A percentile compares a stretch with the other conserved stretches of the same genome.
Evolutionary conservation across 2,888 invertebrate species (phyloP).

Genomic region (Perizoma flavofasciatum): DNA sequence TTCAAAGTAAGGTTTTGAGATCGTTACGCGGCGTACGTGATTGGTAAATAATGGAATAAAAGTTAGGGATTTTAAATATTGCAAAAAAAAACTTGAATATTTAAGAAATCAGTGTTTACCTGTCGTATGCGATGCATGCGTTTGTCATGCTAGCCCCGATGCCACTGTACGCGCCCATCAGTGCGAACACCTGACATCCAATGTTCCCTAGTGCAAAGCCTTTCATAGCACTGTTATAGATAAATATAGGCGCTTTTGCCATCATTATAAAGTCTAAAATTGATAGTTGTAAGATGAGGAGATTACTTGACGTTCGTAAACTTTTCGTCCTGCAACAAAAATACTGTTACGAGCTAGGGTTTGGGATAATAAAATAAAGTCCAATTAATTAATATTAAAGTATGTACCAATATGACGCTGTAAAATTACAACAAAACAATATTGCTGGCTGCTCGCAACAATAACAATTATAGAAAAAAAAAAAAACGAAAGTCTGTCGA

Average conservation of each 20-base stretch:
- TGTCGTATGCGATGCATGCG: slow-evolving; percentile 93
- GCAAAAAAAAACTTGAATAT: no score
- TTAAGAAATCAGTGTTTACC: slow-evolving; percentile 57
- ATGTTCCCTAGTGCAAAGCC: slow-evolving; percentile 89
- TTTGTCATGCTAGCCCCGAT: slow-evolving; percentile 92
- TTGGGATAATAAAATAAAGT: no score
- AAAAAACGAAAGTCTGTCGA: no score
- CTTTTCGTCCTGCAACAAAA: slow-evolving; percentile 85
- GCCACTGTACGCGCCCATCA: slow-evolving; percentile 91
- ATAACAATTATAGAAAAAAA: no score
- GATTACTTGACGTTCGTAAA: slow-evolving; percentile 91
- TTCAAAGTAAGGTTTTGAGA: no score
- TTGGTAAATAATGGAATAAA: no score
- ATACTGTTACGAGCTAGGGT: neutral
- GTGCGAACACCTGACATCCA: slow-evolving; percentile 90
- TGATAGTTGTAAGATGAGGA: slow-evolving; percentile 92
- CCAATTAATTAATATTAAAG: no score
- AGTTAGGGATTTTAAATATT: no score
- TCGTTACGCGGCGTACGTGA: no score
- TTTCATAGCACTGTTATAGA: slow-evolving; percentile 91
- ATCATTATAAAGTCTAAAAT: slow-evolving; percentile 94
- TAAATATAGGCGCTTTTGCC: slow-evolving; percentile 93
- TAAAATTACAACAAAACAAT: no score
- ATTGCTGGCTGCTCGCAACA: no score
- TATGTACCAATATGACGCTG: no score